Conservation (phyloP, 2,888 invertebrate species). For the Vesta saturnalis region DNA sequence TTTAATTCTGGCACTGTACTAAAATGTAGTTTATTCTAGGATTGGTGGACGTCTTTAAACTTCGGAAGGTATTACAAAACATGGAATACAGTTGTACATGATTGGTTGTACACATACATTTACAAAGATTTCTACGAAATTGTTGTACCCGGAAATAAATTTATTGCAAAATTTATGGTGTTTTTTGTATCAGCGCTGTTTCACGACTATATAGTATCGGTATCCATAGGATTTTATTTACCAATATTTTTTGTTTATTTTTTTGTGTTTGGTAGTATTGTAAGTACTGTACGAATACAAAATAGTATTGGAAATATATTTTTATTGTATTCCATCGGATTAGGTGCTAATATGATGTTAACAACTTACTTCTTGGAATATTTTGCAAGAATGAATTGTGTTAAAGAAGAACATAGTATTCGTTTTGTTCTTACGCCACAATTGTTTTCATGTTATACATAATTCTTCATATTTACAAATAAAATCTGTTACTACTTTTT, state of each 20-base stretch:
- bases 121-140: slow-evolving; percentile 74
- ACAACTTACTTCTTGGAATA: slow-evolving; percentile 88
- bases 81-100: slow-evolving; percentile 95
- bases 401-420: neutral
- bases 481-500: no score
- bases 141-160: slow-evolving; percentile 60
- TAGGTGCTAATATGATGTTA: slow-evolving; percentile 81
- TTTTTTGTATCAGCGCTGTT: slow-evolving; percentile 85
- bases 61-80: slow-evolving; percentile 86
- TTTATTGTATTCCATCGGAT: slow-evolving; percentile 82
- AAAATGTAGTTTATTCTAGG: slow-evolving; percentile 64
- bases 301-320: slow-evolving; percentile 76
- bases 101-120: slow-evolving; percentile 92
- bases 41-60: slow-evolving; percentile 94
- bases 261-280: slow-evolving; percentile 71
- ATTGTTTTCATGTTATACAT: neutral
- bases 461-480: no score
- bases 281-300: slow-evolving; percentile 63
- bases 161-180: slow-evolving; percentile 70
- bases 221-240: slow-evolving; percentile 86
- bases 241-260: slow-evolving; percentile 86
- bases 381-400: slow-evolving; percentile 82
- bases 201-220: slow-evolving; percentile 86
- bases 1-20: neutral
- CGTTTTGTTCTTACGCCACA: neutral